Base-by-base conservation (phyloP, 2,888 invertebrate genomes). In the Coelinius sp. region DNA sequence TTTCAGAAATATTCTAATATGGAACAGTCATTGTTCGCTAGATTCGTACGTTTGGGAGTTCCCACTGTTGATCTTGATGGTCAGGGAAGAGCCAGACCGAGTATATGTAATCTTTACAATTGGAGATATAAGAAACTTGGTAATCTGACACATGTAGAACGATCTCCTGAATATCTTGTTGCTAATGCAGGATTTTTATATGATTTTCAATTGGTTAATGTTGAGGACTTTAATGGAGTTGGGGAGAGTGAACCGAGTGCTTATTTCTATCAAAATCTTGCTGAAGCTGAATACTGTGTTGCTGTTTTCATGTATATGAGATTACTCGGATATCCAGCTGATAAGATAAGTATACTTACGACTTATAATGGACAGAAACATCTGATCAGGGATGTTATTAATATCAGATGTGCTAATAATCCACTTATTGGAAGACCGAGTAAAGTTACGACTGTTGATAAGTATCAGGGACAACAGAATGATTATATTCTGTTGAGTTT, bases 1-100 rank as follows among this genome's bases (percentile, higher is more conserved):
- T 99, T 99, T 89, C 99, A 99, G 88, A 99, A 99, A 87, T 99
- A 97, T 89, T 98, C 97, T 68, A 99, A 99, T 85, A 99, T 99
- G 99, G 99, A 99, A 84, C 99, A 99, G 89, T 97, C 97, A 68
- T 90, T 99, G 49, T 99, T 99, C 88, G 97, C 99, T 0, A 91
- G 99, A 77, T 93, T 99, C 86, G 98, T 99, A 12, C 90, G 98
- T 6, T 90, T 99, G 0, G 98, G 98, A 0, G 98, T 99, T 1
- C 99, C 99, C 0, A 97, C 98, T 0, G 96, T 99, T 0, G 97
- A 99, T 86, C 89, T 99, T 73, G 99, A 99, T 88, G 97, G 97
- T 0, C 99, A 99, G 88, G 99, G 99, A 75, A 93, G 99, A 88
- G 95, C 97, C 0, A 91, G 98, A 63, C 93, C 97, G 0, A 94